Base-by-base conservation (phyloP, 2,888 invertebrate genomes). In the Acrobeloides nanus region DNA sequence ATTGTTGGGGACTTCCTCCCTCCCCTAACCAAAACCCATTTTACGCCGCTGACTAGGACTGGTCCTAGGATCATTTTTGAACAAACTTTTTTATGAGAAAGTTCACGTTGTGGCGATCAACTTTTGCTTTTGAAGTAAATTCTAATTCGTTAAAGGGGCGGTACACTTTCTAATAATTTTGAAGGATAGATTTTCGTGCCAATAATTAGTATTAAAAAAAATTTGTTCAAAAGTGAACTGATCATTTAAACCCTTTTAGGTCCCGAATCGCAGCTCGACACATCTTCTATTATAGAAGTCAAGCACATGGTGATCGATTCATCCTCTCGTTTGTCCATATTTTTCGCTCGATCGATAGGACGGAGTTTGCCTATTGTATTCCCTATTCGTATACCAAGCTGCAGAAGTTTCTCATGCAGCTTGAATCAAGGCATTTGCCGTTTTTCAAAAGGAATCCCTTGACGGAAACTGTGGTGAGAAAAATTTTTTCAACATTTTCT, bases 301-400 rank as follows among this genome's bases (percentile, higher is more conserved):
- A 84, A 8, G 81, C 83, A 51, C 93, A 97, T 76, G 85, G 86
- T 48, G 83, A 85, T 40, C 86, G 92, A 63, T 88, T 89, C 75
- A 84, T 95, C 25, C 80, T 95, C 51, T 90, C 89, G 68, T 85
- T 95, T 74, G 85, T 88, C 0, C 93, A 93, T 75, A 84, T 85
- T 21, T 95, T 97, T 74, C 93, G 93, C 75, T 83, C 83, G 46
- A 90, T 42, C 2, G 92, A 93, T 69, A 82, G 88, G 1, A 93
- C 89, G 74, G 92, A 93, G 74, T 95, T 97, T 76, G 83, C 89
- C 1, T 82, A 93, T 65, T 85, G 86, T 23, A 87, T 86, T 53
- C 95, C 95, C 0, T 97, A 95, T 75, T 88, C 90, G n/a, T 95
- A 92, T 76, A 85, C 88, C 0, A 80, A 86, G 45, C 80, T 88